Evolutionary conservation across 2,797 vertebrate species (phyloP).

Genomic region (Rhinoraja longicauda): DNA sequence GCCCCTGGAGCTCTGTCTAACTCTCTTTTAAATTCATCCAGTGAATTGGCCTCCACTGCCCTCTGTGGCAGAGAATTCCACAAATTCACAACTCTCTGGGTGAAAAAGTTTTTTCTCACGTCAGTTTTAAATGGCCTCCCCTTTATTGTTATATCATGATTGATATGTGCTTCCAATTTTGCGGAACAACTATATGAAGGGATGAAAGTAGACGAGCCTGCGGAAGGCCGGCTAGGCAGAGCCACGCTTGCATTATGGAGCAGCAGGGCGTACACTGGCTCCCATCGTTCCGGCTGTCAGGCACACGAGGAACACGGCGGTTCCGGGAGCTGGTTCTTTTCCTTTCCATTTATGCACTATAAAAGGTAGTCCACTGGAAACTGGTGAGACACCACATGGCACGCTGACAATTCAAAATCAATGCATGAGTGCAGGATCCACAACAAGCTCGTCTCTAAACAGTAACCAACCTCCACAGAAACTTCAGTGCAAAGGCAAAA

Average conservation of each 20-base stretch:
- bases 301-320: background rate
- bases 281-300: background rate
- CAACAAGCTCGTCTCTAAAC: too few species aligned
- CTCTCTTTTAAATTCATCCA: too few species aligned
- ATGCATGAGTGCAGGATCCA: background rate
- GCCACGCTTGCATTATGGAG: background rate
- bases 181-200: background rate
- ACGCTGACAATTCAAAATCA: background rate
- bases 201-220: background rate
- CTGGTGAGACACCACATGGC: background rate
- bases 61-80: too few species aligned
- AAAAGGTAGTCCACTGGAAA: background rate
- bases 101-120: too few species aligned
- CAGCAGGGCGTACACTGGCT: background rate
- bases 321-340: background rate
- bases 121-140: too few species aligned
- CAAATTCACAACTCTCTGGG: too few species aligned
- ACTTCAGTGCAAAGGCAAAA: too few species aligned
- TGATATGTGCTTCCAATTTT: background rate
- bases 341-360: background rate
- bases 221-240: too few species aligned
- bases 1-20: too few species aligned
- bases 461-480: too few species aligned
- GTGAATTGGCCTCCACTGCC: too few species aligned
- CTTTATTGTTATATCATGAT: too few species aligned